Conservation (phyloP, 2,113 vertebrate species). For the Lagenorhynchus albirostris region DNA sequence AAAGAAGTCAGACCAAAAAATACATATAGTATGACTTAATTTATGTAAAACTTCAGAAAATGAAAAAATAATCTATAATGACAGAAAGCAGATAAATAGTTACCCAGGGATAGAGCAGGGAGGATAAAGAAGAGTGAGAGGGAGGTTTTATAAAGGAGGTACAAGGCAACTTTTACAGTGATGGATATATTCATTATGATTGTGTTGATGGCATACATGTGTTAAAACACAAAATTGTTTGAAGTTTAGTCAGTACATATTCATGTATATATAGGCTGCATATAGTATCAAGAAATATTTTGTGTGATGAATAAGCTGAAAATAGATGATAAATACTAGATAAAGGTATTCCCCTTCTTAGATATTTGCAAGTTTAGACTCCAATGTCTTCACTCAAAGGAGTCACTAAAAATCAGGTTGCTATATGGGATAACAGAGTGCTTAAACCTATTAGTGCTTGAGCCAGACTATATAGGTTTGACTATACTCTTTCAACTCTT, state of each 20-base stretch:
- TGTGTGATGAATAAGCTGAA: neutral
- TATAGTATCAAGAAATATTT: neutral
- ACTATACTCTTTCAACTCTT: neutral
- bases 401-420: neutral
- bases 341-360: neutral
- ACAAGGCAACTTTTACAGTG: neutral
- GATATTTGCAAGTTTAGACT: slow-evolving; percentile 9
- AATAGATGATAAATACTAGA: neutral
- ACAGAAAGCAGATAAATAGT: neutral
- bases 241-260: neutral
- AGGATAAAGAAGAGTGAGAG: neutral
- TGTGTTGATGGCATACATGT: neutral
- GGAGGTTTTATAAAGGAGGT: neutral
- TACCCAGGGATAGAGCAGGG: neutral
- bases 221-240: neutral
- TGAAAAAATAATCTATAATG: neutral
- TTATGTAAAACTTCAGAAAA: neutral
- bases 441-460: neutral
- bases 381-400: neutral
- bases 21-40: neutral
- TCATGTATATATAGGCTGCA: neutral
- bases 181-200: neutral
- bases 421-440: neutral
- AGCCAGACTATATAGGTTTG: neutral
- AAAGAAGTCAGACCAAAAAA: neutral